Conservation (phyloP, 2,113 vertebrate genomes). For the Noctilio leporinus region DNA sequence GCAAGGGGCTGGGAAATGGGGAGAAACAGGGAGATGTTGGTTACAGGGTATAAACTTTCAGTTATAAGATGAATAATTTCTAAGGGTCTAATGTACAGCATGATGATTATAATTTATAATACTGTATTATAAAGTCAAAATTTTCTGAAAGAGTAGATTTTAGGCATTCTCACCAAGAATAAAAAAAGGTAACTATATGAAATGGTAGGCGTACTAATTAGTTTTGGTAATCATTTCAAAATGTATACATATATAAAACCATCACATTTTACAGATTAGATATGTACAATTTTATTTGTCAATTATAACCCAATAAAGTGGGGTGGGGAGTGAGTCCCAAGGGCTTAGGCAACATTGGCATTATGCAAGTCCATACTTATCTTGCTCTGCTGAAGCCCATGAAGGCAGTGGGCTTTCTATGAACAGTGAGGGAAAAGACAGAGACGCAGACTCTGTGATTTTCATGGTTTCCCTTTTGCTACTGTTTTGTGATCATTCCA, state of each 20-base stretch:
- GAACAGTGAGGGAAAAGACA: background rate
- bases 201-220: background rate
- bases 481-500: background rate
- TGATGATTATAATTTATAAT: background rate
- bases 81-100: background rate
- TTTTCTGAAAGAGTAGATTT: background rate
- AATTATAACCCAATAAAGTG: background rate
- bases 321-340: background rate
- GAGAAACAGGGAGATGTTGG: background rate
- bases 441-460: background rate
- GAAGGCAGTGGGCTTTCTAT: background rate
- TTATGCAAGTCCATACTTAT: background rate
- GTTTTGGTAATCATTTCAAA: background rate
- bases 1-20: background rate
- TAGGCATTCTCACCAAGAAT: background rate
- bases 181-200: background rate
- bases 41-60: background rate
- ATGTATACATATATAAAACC: background rate
- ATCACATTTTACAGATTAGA: background rate
- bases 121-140: background rate
- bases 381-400: background rate
- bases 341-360: background rate
- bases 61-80: background rate
- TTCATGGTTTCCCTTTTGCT: background rate
- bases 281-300: background rate